Evolutionary conservation across 2,888 invertebrate genomes (phyloP).

Genomic region (Thera britannica): DNA sequence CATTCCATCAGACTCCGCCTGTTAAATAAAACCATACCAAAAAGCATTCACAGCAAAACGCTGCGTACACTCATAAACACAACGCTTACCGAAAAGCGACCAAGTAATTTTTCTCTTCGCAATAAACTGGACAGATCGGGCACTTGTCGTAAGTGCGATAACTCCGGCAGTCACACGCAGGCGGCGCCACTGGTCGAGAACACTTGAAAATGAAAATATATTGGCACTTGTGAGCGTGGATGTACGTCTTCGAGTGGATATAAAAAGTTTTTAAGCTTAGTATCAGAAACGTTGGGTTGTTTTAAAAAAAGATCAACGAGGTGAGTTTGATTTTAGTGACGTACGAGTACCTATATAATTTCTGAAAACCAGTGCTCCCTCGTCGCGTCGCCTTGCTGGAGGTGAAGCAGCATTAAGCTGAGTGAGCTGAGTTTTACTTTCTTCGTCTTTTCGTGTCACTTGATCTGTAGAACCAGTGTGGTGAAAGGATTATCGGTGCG

Average conservation of each 20-base stretch:
- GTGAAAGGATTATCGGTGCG: too few relatives aligned
- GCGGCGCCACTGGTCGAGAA: conserved; percentile 64
- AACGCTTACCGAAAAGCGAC: conserved; percentile 56
- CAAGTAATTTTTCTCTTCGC: conserved; percentile 59
- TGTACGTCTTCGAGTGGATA: conserved; percentile 45
- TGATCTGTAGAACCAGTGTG: too few relatives aligned
- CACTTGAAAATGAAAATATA: conserved; percentile 66
- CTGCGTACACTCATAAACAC: conserved; percentile 55
- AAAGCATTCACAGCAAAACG: conserved; percentile 24
- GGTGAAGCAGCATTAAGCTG: too few relatives aligned
- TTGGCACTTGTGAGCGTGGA: conserved; percentile 58
- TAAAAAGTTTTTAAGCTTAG: conserved; percentile 23
- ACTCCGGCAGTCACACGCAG: conserved; percentile 73
- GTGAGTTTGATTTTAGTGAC: too few relatives aligned
- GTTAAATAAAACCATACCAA: neutral
- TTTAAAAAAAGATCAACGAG: neutral
- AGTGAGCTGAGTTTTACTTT: too few relatives aligned
- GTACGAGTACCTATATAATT: too few relatives aligned
- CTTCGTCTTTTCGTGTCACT: too few relatives aligned
- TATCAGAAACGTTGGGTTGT: neutral
- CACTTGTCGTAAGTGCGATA: conserved; percentile 68
- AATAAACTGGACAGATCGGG: conserved; percentile 61
- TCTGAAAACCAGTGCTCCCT: too few relatives aligned
- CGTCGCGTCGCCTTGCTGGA: too few relatives aligned
- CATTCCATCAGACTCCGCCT: neutral